These are phyloP conservation scores for Nomada fabriciana DNA, from an alignment of 2,888 invertebrate species.

Conservation along the genomic window DNA sequence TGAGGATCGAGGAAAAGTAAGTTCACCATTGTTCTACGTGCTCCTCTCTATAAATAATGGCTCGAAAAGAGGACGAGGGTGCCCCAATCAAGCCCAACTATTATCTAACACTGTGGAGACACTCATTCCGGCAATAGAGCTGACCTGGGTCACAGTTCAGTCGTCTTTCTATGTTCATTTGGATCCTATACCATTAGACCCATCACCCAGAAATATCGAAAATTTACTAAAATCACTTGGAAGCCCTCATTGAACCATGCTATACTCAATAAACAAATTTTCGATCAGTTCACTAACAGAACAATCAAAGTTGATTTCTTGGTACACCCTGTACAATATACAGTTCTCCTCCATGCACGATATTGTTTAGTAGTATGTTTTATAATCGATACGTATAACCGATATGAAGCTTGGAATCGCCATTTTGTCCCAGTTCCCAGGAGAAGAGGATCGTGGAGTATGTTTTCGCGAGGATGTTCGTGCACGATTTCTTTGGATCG, in stretches of 20 bases:
- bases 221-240: too few relatives aligned
- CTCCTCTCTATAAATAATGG: constrained; percentile 41
- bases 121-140: constrained; percentile 35
- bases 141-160: background rate
- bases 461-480: constrained; percentile 13
- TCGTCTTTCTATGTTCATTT: constrained; percentile 28
- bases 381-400: constrained; percentile 2
- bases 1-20: background rate
- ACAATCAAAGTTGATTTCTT: too few relatives aligned
- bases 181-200: background rate
- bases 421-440: constrained; percentile 43
- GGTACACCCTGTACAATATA: too few relatives aligned
- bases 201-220: background rate
- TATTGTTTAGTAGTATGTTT: background rate
- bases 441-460: background rate
- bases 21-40: background rate
- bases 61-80: constrained; percentile 48
- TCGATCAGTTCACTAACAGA: too few relatives aligned
- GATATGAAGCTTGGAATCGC: constrained; percentile 30
- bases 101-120: constrained; percentile 44
- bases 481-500: constrained; percentile 21
- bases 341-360: background rate
- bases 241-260: too few relatives aligned
- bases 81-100: constrained; percentile 46
- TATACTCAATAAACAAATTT: too few relatives aligned